Base-by-base conservation (phyloP, 2,888 invertebrate genomes). In the Athalia circularis region DNA sequence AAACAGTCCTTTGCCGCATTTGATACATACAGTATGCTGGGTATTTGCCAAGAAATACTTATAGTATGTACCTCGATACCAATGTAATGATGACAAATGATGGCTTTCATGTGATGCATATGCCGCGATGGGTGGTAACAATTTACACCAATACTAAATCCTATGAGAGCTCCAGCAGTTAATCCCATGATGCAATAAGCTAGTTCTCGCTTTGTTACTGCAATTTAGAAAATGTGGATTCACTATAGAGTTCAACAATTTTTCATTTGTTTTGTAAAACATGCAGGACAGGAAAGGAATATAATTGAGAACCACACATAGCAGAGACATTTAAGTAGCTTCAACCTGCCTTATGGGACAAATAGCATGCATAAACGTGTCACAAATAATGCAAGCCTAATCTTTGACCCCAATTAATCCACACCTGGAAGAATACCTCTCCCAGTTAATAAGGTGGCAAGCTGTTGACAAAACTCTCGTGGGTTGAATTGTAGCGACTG, bases 81-180 rank as follows among this genome's bases (percentile, higher is more conserved):
- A 78, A 89, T 85, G 83, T 91, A 92, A 82, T 89, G 88, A 80
- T 89, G 89, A 81, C 92, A 91, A 82, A 91, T 90, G 48, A 92
- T 84, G 52, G 92, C 91, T 87, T 91, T 91, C 91, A 92, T 92
- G 80, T 91, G 90, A 79, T 91, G 88, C 74, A 89, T 81, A 79
- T 90, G 85, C 64, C 84, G 85, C 59, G 88, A 82, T 57, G 81
- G 81, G 82, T 85, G 86, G 65, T 86, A 86, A 84, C 90, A 86
- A 79, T 89, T 87, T 50, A 89, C 70, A 4, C 91, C 91, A 70
- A 91, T 84, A 77, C 86, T 87, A 74, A 91, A 89, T 65, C 92
- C 92, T 78, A 92, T 85, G 45, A 91, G 68, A 80, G 88, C 86
- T 57, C 92, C 92, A 57, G 90, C 82, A 43, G 90, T 76, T 80